Base-by-base conservation (phyloP, 2,888 invertebrate species). In the Philereme transversata region DNA sequence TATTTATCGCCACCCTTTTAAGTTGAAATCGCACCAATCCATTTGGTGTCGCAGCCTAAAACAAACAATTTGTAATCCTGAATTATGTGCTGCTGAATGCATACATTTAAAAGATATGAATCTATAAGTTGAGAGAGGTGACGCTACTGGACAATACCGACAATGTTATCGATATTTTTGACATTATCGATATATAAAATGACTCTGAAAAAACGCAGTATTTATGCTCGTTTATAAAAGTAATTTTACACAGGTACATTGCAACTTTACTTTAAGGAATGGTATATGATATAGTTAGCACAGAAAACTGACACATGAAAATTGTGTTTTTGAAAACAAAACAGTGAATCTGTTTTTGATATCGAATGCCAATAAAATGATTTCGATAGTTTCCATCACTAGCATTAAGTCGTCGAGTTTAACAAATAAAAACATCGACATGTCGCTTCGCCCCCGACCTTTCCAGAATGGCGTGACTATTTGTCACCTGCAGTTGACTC, bases 41-140 rank as follows among this genome's bases (percentile, higher is more conserved):
- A 82, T 90, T 90, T 82, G 79, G 82, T 88, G 90, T 90, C 90
- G 77, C 86, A 75, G 76, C 87, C 87, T 92, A 90, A 92, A 91
- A 91, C 90, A 91, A 92, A 91, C 90, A 90, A 92, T 92, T 92
- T 91, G 92, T 92, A 91, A 87, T 82, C 84, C 90, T 91, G 92
- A 92, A 89, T 92, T 91, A 91, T 92, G 88, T 84, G 87, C 89
- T 83, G 90, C 87, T 89, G 90, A 90, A 87, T 90, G 90, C 92
- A 91, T 92, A 92, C 89, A 90, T 92, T 90, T 87, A 87, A 88
- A 83, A 89, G 92, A 92, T 92, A 91, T 86, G 86, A 83, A 92
- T 92, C 92, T 90, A 86, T 86, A 87, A 84, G 81, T 69, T 57
- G 63, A 90, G 87, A 78, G 91, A 79, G 84, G 90, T 48, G 66